Evolutionary conservation across 2,797 vertebrate species (phyloP), one percentile per base, ranked within the genome.

Genomic region (Pseudomugil tenellus): DNA sequence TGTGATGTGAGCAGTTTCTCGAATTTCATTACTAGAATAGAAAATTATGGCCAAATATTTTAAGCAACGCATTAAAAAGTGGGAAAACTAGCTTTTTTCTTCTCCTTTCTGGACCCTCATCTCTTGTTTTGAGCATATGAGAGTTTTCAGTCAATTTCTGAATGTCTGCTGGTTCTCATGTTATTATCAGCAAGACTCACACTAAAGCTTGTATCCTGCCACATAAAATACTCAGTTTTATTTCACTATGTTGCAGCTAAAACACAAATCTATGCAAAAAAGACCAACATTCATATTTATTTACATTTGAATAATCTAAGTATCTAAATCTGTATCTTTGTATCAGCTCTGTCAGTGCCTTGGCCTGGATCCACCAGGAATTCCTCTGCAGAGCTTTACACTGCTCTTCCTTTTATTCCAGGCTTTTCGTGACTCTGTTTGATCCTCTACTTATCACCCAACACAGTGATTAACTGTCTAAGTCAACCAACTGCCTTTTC

Each of bases 401-500:
- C 71, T 75, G 63, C 77, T 76, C 79, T 82, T 74, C 63, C 54
- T 78, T 84, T 90, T 90, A 84, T 89, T 86, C 80, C 29, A 72
- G 69, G 72, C 83, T 79, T 76, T 86, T 72, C 58, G 54, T 87
- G 87, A 83, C 77, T 89, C 63, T 5, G 70, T 91, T 91, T 89
- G 89, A 90, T 92, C 84, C 87, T 86, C 79, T 81, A 82, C 86
- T 90, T 91, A 88, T 92, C 86, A 83, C 79, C 87, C 79, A 85
- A 85, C 83, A 68, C 77, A 17, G 83, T 87, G 90, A 93, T 93
- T 91, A 92, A 90, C 91, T 51, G 88, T 90, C 80, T 90, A 89
- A 92, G 87, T 92, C 86, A 92, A 89, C 90, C 64, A 65, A 60
- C 82, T 68, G 83, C 73, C 77, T 85, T 85, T 74, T 77, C 67